Evolutionary conservation across 2,113 vertebrate species (phyloP).

Genomic region (Theristicus caerulescens): DNA sequence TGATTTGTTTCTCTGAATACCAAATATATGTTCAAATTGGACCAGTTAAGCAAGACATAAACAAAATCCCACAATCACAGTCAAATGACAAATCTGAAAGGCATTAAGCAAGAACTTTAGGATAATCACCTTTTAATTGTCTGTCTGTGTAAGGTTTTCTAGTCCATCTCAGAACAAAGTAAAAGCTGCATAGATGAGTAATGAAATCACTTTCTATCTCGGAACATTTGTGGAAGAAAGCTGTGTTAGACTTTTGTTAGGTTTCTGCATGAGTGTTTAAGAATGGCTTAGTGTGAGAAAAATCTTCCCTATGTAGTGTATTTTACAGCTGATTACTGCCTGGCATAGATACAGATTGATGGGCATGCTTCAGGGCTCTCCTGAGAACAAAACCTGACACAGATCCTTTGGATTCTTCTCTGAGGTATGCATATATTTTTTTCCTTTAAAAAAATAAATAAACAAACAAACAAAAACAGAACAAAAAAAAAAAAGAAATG

Average conservation of each 20-base stretch:
- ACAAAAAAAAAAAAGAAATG: neutral
- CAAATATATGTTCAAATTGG: neutral
- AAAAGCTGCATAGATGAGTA: neutral
- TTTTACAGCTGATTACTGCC: neutral
- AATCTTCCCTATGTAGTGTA: neutral
- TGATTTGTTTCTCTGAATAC: neutral
- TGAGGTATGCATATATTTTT: neutral
- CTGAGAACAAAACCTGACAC: neutral
- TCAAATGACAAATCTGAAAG: neutral
- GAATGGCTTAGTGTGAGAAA: neutral
- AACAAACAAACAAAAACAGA: neutral
- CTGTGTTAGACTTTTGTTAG: neutral
- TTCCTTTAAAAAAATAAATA: neutral
- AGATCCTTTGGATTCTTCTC: neutral
- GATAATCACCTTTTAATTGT: neutral
- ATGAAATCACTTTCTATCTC: neutral
- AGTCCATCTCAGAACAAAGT: neutral
- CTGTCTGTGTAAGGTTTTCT: neutral
- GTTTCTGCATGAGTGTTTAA: neutral
- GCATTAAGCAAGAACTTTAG: neutral
- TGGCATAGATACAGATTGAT: neutral
- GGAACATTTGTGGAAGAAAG: neutral
- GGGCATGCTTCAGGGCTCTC: neutral
- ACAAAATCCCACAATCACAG: neutral
- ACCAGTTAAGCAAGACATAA: neutral